Base-by-base conservation (phyloP, 2,113 vertebrate species). In the Gambusia affinis region DNA sequence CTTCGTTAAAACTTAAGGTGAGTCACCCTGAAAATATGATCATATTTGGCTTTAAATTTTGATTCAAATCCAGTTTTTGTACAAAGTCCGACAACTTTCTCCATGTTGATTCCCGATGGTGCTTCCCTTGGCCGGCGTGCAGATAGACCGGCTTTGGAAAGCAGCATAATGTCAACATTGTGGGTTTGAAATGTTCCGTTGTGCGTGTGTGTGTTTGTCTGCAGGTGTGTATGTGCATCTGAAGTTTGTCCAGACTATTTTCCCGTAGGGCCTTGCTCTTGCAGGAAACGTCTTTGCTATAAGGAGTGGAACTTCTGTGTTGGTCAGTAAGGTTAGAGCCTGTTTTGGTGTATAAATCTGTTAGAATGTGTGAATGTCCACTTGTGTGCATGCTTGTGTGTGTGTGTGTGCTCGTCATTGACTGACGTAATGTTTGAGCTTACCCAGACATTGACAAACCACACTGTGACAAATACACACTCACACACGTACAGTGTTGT, bases 151-250 rank as follows among this genome's bases (percentile, higher is more conserved):
- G 66, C 76, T 78, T 85, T 87, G 87, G 84, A 87, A 87, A 79
- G 84, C 75, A 91, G 86, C 86, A 92, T 86, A 91, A 91, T 91
- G 91, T 93, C 90, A 93, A 91, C 92, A 92, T 86, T 92, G 92
- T 91, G 89, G 91, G 72, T 82, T 87, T 75, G 87, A 90, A 91
- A 93, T 88, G 89, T 92, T 91, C 91, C 85, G 81, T 73, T 81
- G 82, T 88, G 84, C 70, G 60, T 60, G 19, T 28, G 64, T 60
- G 84, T 70, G 60, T 60, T 14, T 28, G 64, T 66, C 62, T 67
- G 51, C 30, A 57, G 51, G 51, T 57, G 65, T 27, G 68, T 57
- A 76, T 62, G 51, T 72, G 78, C 39, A 74, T 76, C 64, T 91
- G 80, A 85, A 90, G 89, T 91, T 90, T 91, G 87, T 91, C 89